These are phyloP conservation scores for Bufo gargarizans DNA, from an alignment of 2,113 vertebrate species.

Conservation along the genomic window DNA sequence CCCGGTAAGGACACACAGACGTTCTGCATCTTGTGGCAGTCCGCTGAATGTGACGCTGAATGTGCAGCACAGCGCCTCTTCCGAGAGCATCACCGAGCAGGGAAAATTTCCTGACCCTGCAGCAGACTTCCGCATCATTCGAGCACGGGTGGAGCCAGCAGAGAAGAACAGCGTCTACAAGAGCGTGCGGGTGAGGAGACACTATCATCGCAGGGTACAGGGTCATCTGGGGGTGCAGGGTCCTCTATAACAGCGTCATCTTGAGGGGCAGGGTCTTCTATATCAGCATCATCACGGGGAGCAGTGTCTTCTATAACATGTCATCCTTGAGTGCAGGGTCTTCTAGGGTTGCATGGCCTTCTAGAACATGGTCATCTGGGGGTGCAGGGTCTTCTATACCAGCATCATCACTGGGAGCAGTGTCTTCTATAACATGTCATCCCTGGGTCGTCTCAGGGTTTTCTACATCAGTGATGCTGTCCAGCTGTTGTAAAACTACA, in stretches of 20 bases:
- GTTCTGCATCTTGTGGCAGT: slow-evolving; percentile 88
- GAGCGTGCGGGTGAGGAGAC: slow-evolving; percentile 83
- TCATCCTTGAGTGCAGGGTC: not conserved
- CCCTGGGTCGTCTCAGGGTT: not conserved
- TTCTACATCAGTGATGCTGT: not conserved
- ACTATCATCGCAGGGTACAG: not conserved
- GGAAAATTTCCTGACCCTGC: slow-evolving; percentile 54
- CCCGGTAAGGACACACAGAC: slow-evolving; percentile 82
- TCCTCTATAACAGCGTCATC: not conserved
- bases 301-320: not conserved
- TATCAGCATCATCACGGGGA: not conserved
- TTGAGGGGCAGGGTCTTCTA: not conserved
- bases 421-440: not conserved
- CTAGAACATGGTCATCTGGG: not conserved
- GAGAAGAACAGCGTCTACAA: slow-evolving; percentile 87
- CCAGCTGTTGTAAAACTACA: no score
- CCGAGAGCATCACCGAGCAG: slow-evolving; percentile 65
- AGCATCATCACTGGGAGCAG: not conserved
- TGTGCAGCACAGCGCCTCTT: slow-evolving; percentile 67
- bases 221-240: not conserved
- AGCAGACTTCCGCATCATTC: slow-evolving; percentile 81
- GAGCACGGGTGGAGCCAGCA: slow-evolving; percentile 83
- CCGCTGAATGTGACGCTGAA: slow-evolving; percentile 57
- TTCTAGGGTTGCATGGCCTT: not conserved
- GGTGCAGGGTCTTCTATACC: not conserved